Base-by-base conservation (phyloP, 64 coral and sea anemone genomes). In the Porites australiensis region DNA sequence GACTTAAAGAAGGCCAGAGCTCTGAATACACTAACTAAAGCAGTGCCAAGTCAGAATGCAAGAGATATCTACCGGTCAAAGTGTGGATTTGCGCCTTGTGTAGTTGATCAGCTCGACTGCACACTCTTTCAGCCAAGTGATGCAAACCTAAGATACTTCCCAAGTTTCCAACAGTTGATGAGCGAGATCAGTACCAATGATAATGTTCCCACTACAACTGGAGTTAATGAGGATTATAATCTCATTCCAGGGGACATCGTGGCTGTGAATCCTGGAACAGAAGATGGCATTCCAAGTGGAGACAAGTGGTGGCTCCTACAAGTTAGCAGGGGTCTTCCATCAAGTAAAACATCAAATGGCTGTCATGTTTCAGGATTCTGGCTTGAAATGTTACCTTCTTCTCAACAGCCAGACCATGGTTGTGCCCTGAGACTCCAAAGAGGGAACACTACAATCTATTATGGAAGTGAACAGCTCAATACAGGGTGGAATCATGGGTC, bases 211-310 rank as follows among this genome's bases (percentile, higher is more conserved):
- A 55, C 64, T 8, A 52, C 6, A 27, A 77, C 50, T 58, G 78
- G 78, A 67, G 64, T 67, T 67, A 67, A 67, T 67, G 64, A 64
- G 5, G 70, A 95, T 15, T 92, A 95, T 78, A 5, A 67, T 22
- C 66, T 95, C 87, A 60, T 95, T 44, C 94, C 94, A 37, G 89
- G 94, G 20, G 88, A 95, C 46, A 92, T 95, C 83, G 83, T 72
- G 16, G 89, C 77, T 15, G 79, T 96, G 13, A 96, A 92, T 43
- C 90, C 90, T 48, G 94, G 94, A 44, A 82, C 74, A 64, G 75
- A 96, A 58, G 68, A 96, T 71, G 88, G 82, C 0, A 95, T 95
- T 21, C 75, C 94, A 16, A 90, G 87, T 54, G 88, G 77, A 37
- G 94, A 91, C 51, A 91, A 86, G 45, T 95, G 82, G 88, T 95